phyloP scores from a whole-genome alignment of 2,888 invertebrate species.

The Sinelater perroti region DNA sequence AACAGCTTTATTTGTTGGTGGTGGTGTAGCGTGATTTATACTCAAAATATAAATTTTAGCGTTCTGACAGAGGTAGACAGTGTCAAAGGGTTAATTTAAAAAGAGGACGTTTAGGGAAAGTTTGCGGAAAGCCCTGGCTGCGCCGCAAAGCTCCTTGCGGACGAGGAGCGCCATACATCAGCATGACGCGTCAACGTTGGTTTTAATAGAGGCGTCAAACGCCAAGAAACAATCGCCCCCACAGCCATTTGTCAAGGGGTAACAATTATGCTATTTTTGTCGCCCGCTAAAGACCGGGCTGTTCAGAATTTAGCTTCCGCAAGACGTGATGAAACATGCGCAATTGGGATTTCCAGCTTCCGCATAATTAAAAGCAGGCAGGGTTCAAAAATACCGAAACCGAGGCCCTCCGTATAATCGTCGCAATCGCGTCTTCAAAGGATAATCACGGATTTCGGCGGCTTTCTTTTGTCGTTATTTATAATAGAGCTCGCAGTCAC shows the following conservation, averaged over 20 bases:
- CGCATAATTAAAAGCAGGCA: slow-evolving; percentile 19
- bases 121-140: slow-evolving; percentile 4
- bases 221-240: slow-evolving; percentile 26
- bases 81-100: slow-evolving; percentile 15
- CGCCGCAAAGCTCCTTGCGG: slow-evolving; percentile 6
- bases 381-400: slow-evolving; percentile 18
- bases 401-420: neutral
- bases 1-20: too few relatives aligned
- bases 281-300: slow-evolving; percentile 15
- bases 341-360: slow-evolving; percentile 25
- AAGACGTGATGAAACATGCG: slow-evolving; percentile 24
- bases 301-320: slow-evolving; percentile 19
- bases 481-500: neutral
- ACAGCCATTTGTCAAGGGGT: slow-evolving; percentile 28
- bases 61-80: neutral
- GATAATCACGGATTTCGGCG: neutral
- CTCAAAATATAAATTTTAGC: neutral
- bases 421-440: slow-evolving; percentile 10
- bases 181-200: slow-evolving; percentile 21
- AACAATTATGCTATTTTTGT: slow-evolving; percentile 30
- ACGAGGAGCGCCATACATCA: slow-evolving; percentile 26
- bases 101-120: slow-evolving; percentile 2
- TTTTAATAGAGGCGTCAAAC: slow-evolving; percentile 28
- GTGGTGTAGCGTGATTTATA: too few relatives aligned
- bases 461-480: slow-evolving; percentile 14